Conservation (phyloP, 2,888 invertebrate genomes). For the Chalcosyrphus nemorum region DNA sequence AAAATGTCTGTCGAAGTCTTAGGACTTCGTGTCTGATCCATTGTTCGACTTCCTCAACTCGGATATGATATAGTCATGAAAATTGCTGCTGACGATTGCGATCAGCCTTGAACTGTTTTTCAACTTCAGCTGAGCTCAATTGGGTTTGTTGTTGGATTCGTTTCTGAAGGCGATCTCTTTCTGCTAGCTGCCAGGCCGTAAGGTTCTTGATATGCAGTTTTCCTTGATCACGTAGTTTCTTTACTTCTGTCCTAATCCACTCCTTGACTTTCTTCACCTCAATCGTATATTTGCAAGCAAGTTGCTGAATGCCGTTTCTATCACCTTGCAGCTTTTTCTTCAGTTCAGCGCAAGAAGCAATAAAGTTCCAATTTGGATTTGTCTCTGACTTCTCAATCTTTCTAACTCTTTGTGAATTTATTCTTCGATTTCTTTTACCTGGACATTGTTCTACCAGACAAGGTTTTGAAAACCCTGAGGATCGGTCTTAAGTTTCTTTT, state of each 20-base stretch:
- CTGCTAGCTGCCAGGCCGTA: constrained; percentile 78
- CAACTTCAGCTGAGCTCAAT: constrained; percentile 77
- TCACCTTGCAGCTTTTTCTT: constrained; percentile 78
- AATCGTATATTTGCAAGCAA: constrained; percentile 79
- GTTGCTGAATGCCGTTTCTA: constrained; percentile 76
- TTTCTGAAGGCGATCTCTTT: constrained; percentile 79
- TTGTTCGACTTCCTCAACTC: constrained; percentile 79
- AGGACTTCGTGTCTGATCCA: constrained; percentile 80
- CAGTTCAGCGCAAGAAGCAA: constrained; percentile 78
- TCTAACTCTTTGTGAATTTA: constrained; percentile 79
- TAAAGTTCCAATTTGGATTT: constrained; percentile 78
- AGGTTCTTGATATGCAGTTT: constrained; percentile 79
- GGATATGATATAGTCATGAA: constrained; percentile 78
- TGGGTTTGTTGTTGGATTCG: constrained; percentile 77
- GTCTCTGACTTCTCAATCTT: constrained; percentile 77
- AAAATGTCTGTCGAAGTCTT: no score
- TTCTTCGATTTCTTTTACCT: constrained; percentile 80
- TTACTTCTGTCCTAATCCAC: constrained; percentile 79
- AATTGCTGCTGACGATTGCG: constrained; percentile 78
- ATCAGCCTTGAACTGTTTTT: constrained; percentile 78
- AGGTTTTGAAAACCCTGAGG: constrained; percentile 79
- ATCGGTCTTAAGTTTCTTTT: constrained; percentile 77
- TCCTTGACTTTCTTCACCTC: constrained; percentile 78
- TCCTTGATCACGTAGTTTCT: constrained; percentile 78
- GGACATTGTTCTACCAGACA: constrained; percentile 80